A percentile compares a stretch with the other conserved stretches of the same genome.
Conservation (phyloP, 2,888 invertebrate genomes). For the Lobophora halterata region DNA sequence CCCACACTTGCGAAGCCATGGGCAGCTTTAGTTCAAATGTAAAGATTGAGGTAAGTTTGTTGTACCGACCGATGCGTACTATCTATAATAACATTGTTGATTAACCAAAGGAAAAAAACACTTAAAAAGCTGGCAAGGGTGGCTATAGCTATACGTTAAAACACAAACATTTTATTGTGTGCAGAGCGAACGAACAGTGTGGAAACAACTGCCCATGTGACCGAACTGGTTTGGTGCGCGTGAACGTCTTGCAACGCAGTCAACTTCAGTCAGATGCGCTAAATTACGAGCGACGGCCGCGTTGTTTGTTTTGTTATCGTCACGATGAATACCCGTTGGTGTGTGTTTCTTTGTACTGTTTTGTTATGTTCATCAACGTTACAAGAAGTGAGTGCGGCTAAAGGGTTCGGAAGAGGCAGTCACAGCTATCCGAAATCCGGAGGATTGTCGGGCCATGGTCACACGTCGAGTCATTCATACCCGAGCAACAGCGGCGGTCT, state of each 20-base stretch:
- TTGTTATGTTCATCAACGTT: constrained; percentile 42
- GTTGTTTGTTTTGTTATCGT: constrained; percentile 28
- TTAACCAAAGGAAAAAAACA: too few species aligned
- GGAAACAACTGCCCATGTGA: constrained; percentile 17
- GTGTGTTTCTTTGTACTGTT: constrained; percentile 49
- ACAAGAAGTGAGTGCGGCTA: constrained; percentile 32
- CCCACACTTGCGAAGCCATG: too few species aligned
- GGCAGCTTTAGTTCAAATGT: too few species aligned
- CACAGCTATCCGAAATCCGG: constrained; percentile 38
- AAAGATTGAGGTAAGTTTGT: too few species aligned
- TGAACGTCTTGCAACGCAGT: constrained; percentile 9
- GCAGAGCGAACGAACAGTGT: constrained; percentile 11
- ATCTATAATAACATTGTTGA: too few species aligned
- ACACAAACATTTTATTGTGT: constrained; percentile 2
- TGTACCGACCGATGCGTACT: too few species aligned
- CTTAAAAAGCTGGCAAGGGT: constrained; percentile 2
- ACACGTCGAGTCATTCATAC: constrained; percentile 40
- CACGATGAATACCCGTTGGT: constrained; percentile 45
- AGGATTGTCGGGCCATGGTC: constrained; percentile 38
- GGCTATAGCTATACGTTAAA: constrained; percentile 4
- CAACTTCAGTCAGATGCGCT: constrained; percentile 44
- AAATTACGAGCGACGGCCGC: constrained; percentile 35
- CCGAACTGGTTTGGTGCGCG: constrained; percentile 12
- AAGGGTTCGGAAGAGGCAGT: constrained; percentile 30
- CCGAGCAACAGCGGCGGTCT: constrained; percentile 45